Conservation (phyloP, 2,888 invertebrate species). For the Drosophila picticornis region DNA sequence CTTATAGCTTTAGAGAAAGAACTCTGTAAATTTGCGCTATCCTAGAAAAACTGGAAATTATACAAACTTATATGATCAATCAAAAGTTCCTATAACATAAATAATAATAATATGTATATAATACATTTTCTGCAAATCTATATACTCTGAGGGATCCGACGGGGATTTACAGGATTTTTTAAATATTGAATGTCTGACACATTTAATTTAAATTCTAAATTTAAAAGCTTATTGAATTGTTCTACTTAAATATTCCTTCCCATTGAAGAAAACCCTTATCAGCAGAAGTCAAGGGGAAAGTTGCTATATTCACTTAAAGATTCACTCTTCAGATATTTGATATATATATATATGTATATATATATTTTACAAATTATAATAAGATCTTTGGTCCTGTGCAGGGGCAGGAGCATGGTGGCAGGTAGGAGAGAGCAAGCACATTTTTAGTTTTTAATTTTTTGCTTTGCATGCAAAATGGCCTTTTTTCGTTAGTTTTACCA, state of each 20-base stretch:
- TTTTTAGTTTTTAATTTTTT: not conserved
- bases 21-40: not conserved
- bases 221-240: not conserved
- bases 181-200: not conserved
- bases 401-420: not conserved
- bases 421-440: constrained; percentile 3
- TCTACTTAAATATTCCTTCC: not conserved
- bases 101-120: not conserved
- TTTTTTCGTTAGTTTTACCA: constrained; percentile 3
- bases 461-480: constrained; percentile 17
- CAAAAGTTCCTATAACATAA: not conserved
- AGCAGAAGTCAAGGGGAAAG: not conserved
- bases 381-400: constrained; percentile 6
- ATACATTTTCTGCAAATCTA: not conserved
- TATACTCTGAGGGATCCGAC: not conserved
- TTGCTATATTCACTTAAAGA: not conserved
- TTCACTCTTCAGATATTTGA: not conserved
- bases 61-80: not conserved
- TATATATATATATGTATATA: not conserved
- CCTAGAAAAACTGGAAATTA: not conserved
- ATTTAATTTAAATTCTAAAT: not conserved
- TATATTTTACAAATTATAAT: not conserved
- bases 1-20: not conserved
- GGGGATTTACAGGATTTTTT: not conserved
- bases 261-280: not conserved